Conservation (phyloP, 35 echinoderm and acorn worm species). For the Ophiothrix spiculata region DNA sequence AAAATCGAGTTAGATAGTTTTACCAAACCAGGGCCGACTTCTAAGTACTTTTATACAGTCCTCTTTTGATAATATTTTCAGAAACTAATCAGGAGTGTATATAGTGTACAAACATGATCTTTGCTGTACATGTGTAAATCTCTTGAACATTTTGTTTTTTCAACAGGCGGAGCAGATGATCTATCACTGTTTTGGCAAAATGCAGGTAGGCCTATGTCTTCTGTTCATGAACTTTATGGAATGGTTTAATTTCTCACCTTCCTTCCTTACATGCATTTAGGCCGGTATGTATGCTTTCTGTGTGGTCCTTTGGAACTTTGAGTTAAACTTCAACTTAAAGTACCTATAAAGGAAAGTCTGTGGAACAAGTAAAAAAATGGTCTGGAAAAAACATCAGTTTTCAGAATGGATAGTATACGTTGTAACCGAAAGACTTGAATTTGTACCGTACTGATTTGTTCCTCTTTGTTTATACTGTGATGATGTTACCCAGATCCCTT, state of each 20-base stretch:
- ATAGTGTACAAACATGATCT: neutral
- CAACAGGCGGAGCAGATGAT: constrained; percentile 62
- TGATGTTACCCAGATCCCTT: too few relatives aligned
- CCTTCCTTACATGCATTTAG: neutral
- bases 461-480: too few relatives aligned
- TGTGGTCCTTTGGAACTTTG: neutral
- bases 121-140: neutral
- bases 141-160: neutral
- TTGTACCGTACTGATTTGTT: neutral
- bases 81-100: too few relatives aligned
- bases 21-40: too few relatives aligned
- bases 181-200: constrained; percentile 59
- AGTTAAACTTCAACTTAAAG: neutral
- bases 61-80: too few relatives aligned
- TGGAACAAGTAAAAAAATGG: neutral
- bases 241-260: neutral
- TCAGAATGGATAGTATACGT: neutral
- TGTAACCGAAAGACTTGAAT: neutral
- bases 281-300: neutral
- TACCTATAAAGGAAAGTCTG: neutral
- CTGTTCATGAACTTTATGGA: neutral
- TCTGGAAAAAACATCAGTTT: neutral
- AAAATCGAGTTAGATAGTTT: too few relatives aligned
- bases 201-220: constrained; percentile 36
- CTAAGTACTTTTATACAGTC: too few relatives aligned